phyloP scores from a whole-genome alignment of 2,888 invertebrate genomes.

The Pandemis corylana region DNA sequence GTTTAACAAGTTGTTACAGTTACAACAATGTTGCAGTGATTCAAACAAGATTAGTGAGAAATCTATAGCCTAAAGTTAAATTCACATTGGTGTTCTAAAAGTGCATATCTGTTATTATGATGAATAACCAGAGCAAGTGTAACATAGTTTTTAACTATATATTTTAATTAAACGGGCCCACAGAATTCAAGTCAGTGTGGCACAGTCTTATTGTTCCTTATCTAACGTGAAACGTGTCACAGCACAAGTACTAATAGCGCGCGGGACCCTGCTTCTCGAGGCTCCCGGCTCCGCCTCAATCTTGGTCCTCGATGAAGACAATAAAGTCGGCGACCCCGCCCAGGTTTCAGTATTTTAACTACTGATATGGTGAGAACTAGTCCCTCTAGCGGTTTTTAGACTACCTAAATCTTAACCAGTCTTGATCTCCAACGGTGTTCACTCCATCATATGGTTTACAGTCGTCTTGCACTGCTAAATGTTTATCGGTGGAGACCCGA shows the following conservation, averaged over 20 bases:
- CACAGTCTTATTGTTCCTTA: conserved; percentile 72
- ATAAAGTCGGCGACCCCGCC: conserved; percentile 55
- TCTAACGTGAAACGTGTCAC: conserved; percentile 60
- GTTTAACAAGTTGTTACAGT: conserved; percentile 38
- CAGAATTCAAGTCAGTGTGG: conserved; percentile 44
- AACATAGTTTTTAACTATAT: conserved; percentile 23
- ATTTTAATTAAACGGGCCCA: conserved; percentile 30
- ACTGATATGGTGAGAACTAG: conserved; percentile 77
- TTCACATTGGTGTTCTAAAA: conserved; percentile 53
- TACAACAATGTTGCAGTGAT: conserved; percentile 43
- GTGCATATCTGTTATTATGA: conserved; percentile 55
- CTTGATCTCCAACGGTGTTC: conserved; percentile 69
- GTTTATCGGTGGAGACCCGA: conserved; percentile 75
- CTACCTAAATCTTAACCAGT: conserved; percentile 75
- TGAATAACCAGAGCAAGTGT: conserved; percentile 22
- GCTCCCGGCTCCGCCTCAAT: conserved; percentile 51
- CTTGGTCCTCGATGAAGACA: conserved; percentile 75
- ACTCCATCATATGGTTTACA: conserved; percentile 47
- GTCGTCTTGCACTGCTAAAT: conserved; percentile 28
- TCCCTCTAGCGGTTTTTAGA: conserved; percentile 65
- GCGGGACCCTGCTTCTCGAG: conserved; percentile 44
- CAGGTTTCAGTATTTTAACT: conserved; percentile 61
- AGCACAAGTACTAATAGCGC: conserved; percentile 57
- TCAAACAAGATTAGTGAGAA: conserved; percentile 46
- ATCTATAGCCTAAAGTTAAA: conserved; percentile 49